Evolutionary conservation across 1,140 invertebrate species (phyloP), one percentile per base, ranked within the genome.

Genomic region (Musca domestica): DNA sequence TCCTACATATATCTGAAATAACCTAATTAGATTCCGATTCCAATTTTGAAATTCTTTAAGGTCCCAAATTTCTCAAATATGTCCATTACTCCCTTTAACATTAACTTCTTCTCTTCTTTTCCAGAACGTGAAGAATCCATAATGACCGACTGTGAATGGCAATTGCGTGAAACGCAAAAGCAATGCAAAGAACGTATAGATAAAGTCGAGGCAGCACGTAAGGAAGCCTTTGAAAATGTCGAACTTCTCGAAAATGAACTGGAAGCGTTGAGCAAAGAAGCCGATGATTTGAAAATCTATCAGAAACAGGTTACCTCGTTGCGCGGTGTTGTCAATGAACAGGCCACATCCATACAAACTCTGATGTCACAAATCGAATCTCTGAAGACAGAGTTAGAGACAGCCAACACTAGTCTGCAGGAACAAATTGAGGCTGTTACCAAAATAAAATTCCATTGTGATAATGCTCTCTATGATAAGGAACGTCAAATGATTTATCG

Each of bases 61-160:
- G n/a, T n/a, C n/a, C n/a, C n/a, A n/a, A n/a, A n/a, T n/a, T n/a
- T n/a, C n/a, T n/a, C n/a, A n/a, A n/a, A n/a, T n/a, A n/a, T n/a
- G n/a, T n/a, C n/a, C n/a, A n/a, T n/a, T n/a, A n/a, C n/a, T n/a
- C n/a, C n/a, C n/a, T n/a, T n/a, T n/a, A n/a, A n/a, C n/a, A 58
- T 20, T 58, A 9, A 58, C 6, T 23, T 3, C 10, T 19, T 49
- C 17, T 19, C 9, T 15, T 10, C 30, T 23, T 14, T 83, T 72
- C 81, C 83, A 69, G 79, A 86, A 20, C 83, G 87, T 67, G 88
- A 90, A 74, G 86, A 88, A 66, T 84, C 87, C 71, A 76, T 89
- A 19, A 79, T 90, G 74, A 86, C 88, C 64, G 89, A 90, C 75
- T 89, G 88, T 70, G 89, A 90, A 79, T 89, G 88, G 87, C 88